phyloP scores from a whole-genome alignment of 2,113 vertebrate species.

The Apodemus sylvaticus region DNA sequence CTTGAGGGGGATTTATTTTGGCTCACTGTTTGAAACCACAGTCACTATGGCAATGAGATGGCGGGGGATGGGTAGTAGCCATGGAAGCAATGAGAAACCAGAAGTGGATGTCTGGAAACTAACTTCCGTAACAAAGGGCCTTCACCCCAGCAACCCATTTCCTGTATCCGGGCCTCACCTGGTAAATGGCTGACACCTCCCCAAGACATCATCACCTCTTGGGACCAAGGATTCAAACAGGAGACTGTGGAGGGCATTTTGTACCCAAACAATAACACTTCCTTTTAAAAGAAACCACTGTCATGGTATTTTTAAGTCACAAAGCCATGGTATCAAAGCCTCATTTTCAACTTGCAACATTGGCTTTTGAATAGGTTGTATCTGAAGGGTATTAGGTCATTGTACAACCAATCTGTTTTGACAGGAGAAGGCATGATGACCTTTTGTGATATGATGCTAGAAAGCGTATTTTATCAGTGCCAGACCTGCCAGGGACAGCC shows the following conservation, averaged over 20 bases:
- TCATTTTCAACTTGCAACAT: not conserved
- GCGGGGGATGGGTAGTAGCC: not conserved
- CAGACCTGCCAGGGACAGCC: not conserved
- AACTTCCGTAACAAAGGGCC: not conserved
- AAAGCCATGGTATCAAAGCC: not conserved
- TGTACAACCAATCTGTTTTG: not conserved
- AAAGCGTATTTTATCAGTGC: not conserved
- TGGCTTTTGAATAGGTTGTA: not conserved
- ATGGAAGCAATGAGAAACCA: not conserved
- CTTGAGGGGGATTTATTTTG: not conserved
- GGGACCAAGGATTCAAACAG: not conserved
- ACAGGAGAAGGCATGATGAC: not conserved
- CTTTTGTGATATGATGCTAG: not conserved
- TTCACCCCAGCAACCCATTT: not conserved
- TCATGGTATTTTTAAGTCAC: not conserved
- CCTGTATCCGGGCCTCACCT: not conserved
- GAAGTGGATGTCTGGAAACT: not conserved
- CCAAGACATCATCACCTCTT: not conserved
- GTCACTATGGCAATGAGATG: not conserved
- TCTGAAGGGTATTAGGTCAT: not conserved
- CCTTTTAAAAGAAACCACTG: not conserved
- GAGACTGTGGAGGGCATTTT: not conserved
- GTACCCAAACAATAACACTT: not conserved
- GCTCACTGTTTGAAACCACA: not conserved
- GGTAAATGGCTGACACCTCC: not conserved